Conservation (phyloP, 2,888 invertebrate genomes). For the Apamea crenata region DNA sequence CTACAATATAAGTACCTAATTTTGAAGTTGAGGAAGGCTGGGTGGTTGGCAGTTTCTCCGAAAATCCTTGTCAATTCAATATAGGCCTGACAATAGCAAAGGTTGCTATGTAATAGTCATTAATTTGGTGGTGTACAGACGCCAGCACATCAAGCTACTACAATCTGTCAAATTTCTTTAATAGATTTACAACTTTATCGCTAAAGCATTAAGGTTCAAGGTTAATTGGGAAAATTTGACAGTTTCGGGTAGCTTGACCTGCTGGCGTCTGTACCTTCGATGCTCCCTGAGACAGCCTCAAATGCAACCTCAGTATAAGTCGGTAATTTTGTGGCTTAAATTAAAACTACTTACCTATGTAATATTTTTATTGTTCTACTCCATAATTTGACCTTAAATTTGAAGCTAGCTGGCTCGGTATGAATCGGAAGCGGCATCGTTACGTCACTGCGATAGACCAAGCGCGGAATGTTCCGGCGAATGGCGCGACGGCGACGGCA, state of each 20-base stretch:
- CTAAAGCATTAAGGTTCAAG: no score
- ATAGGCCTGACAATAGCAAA: not conserved
- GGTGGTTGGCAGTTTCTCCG: not conserved
- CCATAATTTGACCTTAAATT: slow-evolving; percentile 10
- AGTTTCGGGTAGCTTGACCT: no score
- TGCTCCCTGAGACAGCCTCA: not conserved
- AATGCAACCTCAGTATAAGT: not conserved
- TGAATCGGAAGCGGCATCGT: slow-evolving; percentile 53
- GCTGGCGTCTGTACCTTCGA: no score
- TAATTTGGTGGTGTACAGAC: not conserved
- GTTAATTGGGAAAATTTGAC: no score
- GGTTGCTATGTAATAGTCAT: not conserved
- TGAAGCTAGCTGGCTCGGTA: slow-evolving; percentile 12
- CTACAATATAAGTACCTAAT: not conserved
- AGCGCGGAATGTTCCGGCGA: slow-evolving; percentile 71
- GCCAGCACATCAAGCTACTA: no score
- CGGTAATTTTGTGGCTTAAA: slow-evolving; percentile 9
- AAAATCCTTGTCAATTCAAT: not conserved
- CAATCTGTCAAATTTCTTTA: no score
- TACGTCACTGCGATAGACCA: slow-evolving; percentile 75
- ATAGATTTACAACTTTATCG: no score
- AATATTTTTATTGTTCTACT: not conserved
- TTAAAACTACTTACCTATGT: not conserved
- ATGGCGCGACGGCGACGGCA: slow-evolving; percentile 65
- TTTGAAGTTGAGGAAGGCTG: slow-evolving; percentile 14